Evolutionary conservation across 2,797 vertebrate species (phyloP).

Genomic region (Rousettus madagascariensis): DNA sequence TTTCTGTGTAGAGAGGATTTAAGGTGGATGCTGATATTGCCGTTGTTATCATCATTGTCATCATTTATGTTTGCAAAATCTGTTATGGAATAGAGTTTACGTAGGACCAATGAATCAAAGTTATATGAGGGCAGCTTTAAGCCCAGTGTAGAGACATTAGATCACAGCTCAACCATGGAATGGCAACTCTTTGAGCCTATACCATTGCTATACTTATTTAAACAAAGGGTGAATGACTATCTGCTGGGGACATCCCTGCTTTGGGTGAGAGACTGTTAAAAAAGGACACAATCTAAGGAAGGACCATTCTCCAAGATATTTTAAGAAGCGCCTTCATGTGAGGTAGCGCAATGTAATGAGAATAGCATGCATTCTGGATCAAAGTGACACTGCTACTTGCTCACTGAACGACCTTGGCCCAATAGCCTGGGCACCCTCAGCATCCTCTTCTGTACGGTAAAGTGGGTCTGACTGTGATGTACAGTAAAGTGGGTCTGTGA

Average conservation of each 20-base stretch:
- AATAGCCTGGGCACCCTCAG: neutral
- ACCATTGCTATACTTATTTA: neutral
- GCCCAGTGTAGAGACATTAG: too few relatives aligned
- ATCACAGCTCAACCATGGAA: neutral
- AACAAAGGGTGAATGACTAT: neutral
- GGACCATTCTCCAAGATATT: neutral
- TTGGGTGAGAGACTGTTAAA: neutral
- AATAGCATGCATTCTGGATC: neutral
- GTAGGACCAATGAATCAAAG: neutral
- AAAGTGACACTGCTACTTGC: neutral
- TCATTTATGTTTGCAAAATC: neutral
- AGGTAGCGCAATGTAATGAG: accelerated
- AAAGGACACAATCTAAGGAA: neutral
- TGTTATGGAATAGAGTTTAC: neutral
- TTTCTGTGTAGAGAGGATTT: neutral
- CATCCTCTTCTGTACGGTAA: neutral
- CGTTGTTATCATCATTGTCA: neutral
- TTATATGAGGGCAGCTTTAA: neutral
- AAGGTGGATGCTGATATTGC: neutral
- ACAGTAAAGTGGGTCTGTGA: neutral
- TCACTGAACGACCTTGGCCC: neutral
- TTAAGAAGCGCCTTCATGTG: neutral
- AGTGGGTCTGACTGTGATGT: neutral
- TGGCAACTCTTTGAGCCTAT: neutral
- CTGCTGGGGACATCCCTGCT: neutral